Conservation (phyloP, 2,113 vertebrate genomes). For the Crotophaga sulcirostris region DNA sequence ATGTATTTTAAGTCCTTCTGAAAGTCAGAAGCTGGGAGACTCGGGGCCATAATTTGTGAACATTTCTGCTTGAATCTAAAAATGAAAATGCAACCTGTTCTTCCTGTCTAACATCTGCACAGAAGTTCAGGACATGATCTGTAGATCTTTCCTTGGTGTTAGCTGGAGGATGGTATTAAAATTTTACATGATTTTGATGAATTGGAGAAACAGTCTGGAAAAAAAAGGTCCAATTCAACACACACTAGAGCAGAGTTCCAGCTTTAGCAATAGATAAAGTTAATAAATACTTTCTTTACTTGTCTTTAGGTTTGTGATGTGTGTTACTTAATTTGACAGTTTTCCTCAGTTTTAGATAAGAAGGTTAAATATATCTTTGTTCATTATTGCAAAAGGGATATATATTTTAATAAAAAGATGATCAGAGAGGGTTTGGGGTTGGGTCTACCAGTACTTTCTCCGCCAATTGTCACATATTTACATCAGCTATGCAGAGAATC, state of each 20-base stretch:
- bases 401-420: background rate
- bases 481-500: background rate
- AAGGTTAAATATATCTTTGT: background rate
- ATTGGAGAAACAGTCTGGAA: background rate
- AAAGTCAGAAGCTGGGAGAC: background rate
- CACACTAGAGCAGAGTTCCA: background rate
- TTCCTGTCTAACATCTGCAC: background rate
- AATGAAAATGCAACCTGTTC: background rate
- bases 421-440: background rate
- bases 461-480: background rate
- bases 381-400: background rate
- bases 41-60: background rate
- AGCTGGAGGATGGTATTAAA: background rate
- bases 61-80: background rate
- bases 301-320: background rate
- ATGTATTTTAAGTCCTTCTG: background rate
- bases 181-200: background rate
- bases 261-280: background rate
- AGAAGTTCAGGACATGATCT: background rate
- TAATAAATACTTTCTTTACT: background rate
- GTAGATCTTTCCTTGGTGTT: background rate
- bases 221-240: background rate
- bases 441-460: background rate
- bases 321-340: background rate
- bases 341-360: background rate